These are phyloP conservation scores for Syndactyla subalaris DNA, from an alignment of 2,797 vertebrate species.

Conservation along the genomic window DNA sequence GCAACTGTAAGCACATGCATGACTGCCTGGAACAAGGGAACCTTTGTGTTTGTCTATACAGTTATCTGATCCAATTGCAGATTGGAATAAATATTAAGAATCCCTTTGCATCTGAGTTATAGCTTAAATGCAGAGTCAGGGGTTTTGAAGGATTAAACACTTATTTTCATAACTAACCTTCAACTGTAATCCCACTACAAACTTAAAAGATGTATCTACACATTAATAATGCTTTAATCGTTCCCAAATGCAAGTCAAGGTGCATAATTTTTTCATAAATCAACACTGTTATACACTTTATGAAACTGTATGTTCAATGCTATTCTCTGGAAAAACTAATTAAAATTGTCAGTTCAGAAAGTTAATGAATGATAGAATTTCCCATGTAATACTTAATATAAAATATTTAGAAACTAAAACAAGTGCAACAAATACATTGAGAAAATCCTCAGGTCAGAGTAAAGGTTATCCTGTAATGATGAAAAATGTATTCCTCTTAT, in stretches of 20 bases:
- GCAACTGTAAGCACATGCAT: neutral
- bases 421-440: conserved; percentile 27
- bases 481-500: conserved; percentile 50
- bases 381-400: neutral
- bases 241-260: conserved; percentile 56
- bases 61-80: neutral
- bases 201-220: conserved; percentile 58
- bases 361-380: neutral
- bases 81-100: neutral
- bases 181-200: conserved; percentile 23
- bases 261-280: conserved; percentile 59
- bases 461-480: conserved; percentile 42
- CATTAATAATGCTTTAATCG: conserved; percentile 68
- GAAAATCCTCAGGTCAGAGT: conserved; percentile 42
- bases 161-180: conserved; percentile 48
- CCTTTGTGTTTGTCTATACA: neutral
- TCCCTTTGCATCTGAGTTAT: neutral
- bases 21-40: neutral
- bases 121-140: neutral
- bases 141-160: conserved; percentile 1
- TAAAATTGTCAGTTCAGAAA: conserved; percentile 63
- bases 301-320: conserved; percentile 14
- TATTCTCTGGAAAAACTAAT: conserved; percentile 39
- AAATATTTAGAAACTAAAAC: conserved; percentile 53
- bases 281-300: conserved; percentile 15